Evolutionary conservation across 1,140 invertebrate genomes (phyloP).

Genomic region (Leptinotarsa undecemlineata): DNA sequence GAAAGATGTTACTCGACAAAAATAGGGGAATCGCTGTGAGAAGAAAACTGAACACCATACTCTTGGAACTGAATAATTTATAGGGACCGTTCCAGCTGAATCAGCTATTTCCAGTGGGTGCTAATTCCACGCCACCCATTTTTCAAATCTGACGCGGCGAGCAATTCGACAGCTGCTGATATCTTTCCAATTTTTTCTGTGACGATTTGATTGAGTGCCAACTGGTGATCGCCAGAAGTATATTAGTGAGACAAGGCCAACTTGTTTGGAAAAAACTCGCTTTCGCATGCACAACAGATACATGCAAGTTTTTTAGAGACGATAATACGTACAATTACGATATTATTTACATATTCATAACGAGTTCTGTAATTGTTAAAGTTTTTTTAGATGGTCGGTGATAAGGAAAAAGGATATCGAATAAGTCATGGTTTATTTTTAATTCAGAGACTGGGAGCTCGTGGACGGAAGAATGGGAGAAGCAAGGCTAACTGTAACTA

Average conservation of each 20-base stretch:
- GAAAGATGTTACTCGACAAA: no score
- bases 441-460: no score
- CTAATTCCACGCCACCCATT: background rate
- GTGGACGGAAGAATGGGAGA: no score
- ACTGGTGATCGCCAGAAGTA: background rate
- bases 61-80: no score
- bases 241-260: background rate
- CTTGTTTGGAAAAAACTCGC: background rate
- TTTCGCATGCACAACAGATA: slow-evolving; percentile 2
- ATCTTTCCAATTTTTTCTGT: background rate
- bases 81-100: no score
- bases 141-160: background rate
- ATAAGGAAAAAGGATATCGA: background rate
- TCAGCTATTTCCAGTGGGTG: background rate
- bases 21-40: no score
- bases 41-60: no score
- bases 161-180: background rate
- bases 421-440: no score
- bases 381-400: background rate
- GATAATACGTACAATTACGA: background rate
- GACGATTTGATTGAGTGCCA: background rate
- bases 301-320: background rate
- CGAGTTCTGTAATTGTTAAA: background rate
- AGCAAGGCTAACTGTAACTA: no score
- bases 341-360: slow-evolving; percentile 1